phyloP scores from a whole-genome alignment of 92 coral and sea anemone genomes.

The Zoanthus solanderi region DNA sequence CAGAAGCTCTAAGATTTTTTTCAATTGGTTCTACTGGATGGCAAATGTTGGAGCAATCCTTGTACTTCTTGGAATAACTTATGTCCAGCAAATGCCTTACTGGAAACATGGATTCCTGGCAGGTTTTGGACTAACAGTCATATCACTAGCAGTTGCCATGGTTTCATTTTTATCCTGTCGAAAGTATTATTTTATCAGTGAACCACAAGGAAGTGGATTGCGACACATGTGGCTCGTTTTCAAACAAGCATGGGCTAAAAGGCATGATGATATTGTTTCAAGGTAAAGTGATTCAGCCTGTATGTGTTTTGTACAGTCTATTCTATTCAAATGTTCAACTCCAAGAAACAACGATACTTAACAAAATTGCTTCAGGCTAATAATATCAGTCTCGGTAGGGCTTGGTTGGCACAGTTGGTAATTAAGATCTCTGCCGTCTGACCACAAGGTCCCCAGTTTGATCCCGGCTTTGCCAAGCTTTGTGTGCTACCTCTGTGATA shows the following conservation, averaged over 20 bases:
- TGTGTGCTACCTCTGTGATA: too few species aligned
- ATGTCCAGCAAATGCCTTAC: slow-evolving; percentile 75
- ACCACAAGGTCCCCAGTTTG: too few species aligned
- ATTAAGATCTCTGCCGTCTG: too few species aligned
- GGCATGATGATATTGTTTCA: slow-evolving; percentile 63
- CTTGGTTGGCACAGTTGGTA: too few species aligned
- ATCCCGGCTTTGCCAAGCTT: too few species aligned
- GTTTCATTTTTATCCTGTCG: slow-evolving; percentile 75
- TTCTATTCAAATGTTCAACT: too few species aligned
- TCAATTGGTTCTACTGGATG: slow-evolving; percentile 89
- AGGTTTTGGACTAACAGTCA: slow-evolving; percentile 86
- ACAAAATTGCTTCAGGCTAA: too few species aligned
- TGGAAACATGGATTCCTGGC: slow-evolving; percentile 80
- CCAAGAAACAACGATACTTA: too few species aligned
- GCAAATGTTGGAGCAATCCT: slow-evolving; percentile 82
- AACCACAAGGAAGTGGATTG: slow-evolving; percentile 82
- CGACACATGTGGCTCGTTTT: slow-evolving; percentile 81
- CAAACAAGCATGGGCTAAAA: slow-evolving; percentile 83
- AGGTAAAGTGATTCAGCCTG: slow-evolving; percentile 38
- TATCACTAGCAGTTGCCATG: slow-evolving; percentile 74
- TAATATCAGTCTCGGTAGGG: too few species aligned
- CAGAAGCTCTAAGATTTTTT: slow-evolving; percentile 69
- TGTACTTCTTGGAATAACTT: slow-evolving; percentile 75
- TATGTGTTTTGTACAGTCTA: too few species aligned
- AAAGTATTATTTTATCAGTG: slow-evolving; percentile 68